Conservation (phyloP, 2,113 vertebrate species). For the Psephotus haematonotus region DNA sequence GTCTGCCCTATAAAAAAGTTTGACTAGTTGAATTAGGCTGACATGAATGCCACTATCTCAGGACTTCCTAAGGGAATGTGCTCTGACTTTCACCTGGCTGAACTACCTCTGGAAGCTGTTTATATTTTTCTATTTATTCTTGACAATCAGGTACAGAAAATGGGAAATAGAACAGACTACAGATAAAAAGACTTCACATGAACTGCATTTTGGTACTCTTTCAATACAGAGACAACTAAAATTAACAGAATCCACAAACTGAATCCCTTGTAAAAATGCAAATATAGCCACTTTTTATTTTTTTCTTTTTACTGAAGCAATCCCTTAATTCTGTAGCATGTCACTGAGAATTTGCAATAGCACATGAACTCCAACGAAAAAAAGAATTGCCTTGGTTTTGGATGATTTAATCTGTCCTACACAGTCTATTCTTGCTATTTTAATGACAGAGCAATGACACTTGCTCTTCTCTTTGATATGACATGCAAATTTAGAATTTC, state of each 20-base stretch:
- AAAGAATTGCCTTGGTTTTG: not conserved
- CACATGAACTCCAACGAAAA: not conserved
- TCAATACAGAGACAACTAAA: not conserved
- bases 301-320: not conserved
- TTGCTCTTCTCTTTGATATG: not conserved
- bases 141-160: not conserved
- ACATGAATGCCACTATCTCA: not conserved
- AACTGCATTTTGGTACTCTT: not conserved
- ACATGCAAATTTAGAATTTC: not conserved
- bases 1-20: not conserved
- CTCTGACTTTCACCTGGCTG: not conserved
- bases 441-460: not conserved
- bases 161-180: not conserved
- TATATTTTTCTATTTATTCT: slow-evolving; percentile 2
- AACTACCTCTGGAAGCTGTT: not conserved
- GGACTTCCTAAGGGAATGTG: not conserved
- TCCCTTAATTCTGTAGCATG: not conserved
- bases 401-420: not conserved
- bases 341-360: not conserved
- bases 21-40: not conserved
- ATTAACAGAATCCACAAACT: not conserved
- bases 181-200: not conserved
- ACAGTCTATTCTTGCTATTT: not conserved
- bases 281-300: not conserved
- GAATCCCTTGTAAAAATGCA: not conserved